Evolutionary conservation across 2,113 vertebrate species (phyloP), one percentile per base, ranked within the genome.

Genomic region (Pseudonaja textilis): DNA sequence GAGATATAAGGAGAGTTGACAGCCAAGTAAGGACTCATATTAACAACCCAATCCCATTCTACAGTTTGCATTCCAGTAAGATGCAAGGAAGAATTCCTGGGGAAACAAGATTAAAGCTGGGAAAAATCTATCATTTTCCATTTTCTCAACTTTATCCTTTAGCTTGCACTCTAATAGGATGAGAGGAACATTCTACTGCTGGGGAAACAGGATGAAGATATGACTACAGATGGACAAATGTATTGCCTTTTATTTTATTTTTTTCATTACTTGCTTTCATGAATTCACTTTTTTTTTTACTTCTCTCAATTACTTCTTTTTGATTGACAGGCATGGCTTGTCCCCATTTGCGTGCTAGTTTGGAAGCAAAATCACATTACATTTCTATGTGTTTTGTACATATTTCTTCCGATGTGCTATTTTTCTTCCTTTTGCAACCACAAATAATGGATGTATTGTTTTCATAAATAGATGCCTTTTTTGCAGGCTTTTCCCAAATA

Each of bases 1-100:
- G 59, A 95, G 94, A 91, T 92, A 91, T 93, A 93, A 94, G 92
- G 91, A 88, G 94, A 94, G 93, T 87, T 96, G 94, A 96, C 95
- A 96, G 92, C 85, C 92, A 95, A 94, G 92, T 47, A 69, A 95
- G 91, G 86, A 61, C 93, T 96, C 95, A 95, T 94, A 29, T 86
- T 50, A 86, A 93, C 45, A 52, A 81, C 55, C 74, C 26, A 10
- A 61, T 29, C 18, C 3, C 23, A 50, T 86, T 57, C 42, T 90
- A 89, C 88, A n/a, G n/a, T 22, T 18, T 89, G 16, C 34, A 14
- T 47, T 90, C 59, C 61, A 57, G 64, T 42, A 89, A 55, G 25
- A 29, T 12, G 4, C 29, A 18, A 64, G 55, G 50, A 56, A 9
- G 45, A 45, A 26, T 92, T 26, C 42, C 42, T 87, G 86, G 61